Base-by-base conservation (phyloP, 2,113 vertebrate genomes). In the Ardeotis arabs region DNA sequence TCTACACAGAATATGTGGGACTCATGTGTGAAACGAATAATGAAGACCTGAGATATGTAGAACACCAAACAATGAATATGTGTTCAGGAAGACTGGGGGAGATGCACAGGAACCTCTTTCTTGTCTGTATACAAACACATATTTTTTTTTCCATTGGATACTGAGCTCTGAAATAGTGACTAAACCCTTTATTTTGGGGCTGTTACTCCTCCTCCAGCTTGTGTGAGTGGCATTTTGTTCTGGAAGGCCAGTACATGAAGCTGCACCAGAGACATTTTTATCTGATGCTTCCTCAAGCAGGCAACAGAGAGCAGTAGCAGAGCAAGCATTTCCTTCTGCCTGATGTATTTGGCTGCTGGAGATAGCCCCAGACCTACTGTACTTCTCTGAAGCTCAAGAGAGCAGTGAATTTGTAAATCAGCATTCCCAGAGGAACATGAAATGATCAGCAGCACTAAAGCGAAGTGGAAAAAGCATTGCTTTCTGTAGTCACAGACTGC, bases 261-360 rank as follows among this genome's bases (percentile, higher is more conserved):
- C 52, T 60, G 28, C 35, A 74, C 39, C 56, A 60, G 18, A 55
- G 22, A 39, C 5, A 23, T 75, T 90, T 94, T 87, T 55, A 84
- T 80, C 62, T 73, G 80, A 47, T 6, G 10, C 49, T 90, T 93
- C 89, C 88, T 89, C 27, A 18, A 64, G 39, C 66, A 7, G 58
- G 73, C 88, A 96, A 96, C 49, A 89, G 95, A 62, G 88, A 95
- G 89, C 91, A 94, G 84, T 23, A 94, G 81, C 77, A 95, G 70
- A 91, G 85, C 87, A 84, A 90, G 37, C 37, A 69, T 66, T 81
- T 87, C 73, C 69, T 79, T 89, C 58, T 87, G 31, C 59, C 18
- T 56, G 33, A 90, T 64, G 45, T 25, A 17, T 59, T 68, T 83
- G 68, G 35, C 89, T 93, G 64, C 62, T 89, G 74, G 73, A 94